Evolutionary conservation across 2,113 vertebrate species (phyloP).

Genomic region (Rafetus swinhoei): DNA sequence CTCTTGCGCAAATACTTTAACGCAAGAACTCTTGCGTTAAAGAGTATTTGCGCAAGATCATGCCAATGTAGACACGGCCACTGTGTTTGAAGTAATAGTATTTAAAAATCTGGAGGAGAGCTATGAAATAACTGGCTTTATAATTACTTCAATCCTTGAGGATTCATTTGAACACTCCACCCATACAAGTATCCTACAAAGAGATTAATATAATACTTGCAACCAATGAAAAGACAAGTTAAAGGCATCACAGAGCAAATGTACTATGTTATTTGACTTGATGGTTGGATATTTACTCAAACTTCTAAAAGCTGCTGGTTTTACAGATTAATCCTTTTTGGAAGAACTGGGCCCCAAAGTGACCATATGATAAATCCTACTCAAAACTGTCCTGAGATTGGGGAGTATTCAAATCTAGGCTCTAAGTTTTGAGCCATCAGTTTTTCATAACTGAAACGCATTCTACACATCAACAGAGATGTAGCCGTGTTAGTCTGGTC

Average conservation of each 20-base stretch:
- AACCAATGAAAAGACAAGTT: not conserved
- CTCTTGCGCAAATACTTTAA: no score
- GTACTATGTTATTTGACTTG: not conserved
- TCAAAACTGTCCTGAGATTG: not conserved
- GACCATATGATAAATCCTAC: not conserved
- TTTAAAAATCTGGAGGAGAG: not conserved
- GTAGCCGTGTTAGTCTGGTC: no score
- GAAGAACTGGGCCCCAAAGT: not conserved
- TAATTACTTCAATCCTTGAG: not conserved
- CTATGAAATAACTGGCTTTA: not conserved
- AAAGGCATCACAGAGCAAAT: not conserved
- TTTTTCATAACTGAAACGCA: not conserved
- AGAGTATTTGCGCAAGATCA: no score
- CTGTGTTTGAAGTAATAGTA: not conserved
- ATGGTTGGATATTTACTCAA: not conserved
- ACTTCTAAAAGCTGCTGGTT: not conserved
- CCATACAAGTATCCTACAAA: not conserved
- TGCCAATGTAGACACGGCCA: no score
- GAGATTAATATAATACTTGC: not conserved
- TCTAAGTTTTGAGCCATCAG: not conserved
- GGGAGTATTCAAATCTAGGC: not conserved
- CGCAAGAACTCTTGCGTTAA: no score
- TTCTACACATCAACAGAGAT: not conserved
- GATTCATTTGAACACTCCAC: not conserved
- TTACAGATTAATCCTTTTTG: not conserved